phyloP scores from a whole-genome alignment of 2,113 vertebrate species.

The Pseudopipra pipra region DNA sequence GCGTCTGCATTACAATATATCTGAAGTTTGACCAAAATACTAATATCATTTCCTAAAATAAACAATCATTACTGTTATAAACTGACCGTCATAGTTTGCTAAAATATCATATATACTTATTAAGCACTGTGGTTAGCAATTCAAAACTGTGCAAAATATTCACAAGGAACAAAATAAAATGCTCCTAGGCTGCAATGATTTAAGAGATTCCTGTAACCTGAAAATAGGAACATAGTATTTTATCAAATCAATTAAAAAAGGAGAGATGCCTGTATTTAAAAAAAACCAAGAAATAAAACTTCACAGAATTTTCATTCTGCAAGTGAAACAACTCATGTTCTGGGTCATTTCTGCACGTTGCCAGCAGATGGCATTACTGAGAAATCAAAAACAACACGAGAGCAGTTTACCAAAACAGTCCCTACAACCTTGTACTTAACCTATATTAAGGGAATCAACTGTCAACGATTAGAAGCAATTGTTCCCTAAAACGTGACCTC shows the following conservation, averaged over 20 bases:
- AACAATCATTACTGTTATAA: not conserved
- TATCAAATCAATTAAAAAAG: not conserved
- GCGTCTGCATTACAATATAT: not conserved
- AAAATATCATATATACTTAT: not conserved
- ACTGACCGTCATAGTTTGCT: not conserved
- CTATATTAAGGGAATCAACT: not conserved
- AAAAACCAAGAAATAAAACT: not conserved
- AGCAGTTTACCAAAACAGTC: not conserved
- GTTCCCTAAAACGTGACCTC: fast-evolving
- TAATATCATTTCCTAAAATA: not conserved
- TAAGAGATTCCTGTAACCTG: not conserved
- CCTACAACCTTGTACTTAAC: not conserved
- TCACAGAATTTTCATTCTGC: not conserved
- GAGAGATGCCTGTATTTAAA: not conserved
- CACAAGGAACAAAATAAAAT: not conserved
- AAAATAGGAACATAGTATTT: not conserved
- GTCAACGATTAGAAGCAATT: not conserved
- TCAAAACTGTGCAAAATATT: not conserved
- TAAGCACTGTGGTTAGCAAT: not conserved
- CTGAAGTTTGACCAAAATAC: not conserved
- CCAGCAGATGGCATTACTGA: constrained; percentile 63
- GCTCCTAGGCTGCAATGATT: not conserved
- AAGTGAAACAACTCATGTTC: not conserved
- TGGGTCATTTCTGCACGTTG: not conserved
- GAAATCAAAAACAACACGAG: not conserved